Percentiles rank a stretch among this genome's conserved stretches.
phyloP scores from a whole-genome alignment of 1,140 invertebrate genomes.

The Brachionus paranguensis region DNA sequence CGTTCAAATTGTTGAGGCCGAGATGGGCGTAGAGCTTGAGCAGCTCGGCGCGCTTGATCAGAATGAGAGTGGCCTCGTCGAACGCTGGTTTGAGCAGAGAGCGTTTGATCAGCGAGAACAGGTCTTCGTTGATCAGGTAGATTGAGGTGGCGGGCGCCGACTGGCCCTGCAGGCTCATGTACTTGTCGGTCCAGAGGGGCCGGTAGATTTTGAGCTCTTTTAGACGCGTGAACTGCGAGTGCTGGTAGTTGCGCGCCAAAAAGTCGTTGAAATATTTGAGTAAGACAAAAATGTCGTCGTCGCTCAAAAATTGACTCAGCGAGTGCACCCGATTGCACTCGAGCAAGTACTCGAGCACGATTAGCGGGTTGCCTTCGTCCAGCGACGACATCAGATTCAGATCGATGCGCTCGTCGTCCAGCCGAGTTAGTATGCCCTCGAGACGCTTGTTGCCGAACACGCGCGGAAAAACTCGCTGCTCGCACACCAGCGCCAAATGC shows the following conservation, averaged over 20 bases:
- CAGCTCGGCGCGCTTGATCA: not conserved
- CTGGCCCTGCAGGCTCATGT: not conserved
- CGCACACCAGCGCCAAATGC: not conserved
- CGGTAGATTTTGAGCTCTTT: conserved; percentile 16
- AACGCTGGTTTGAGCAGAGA: not conserved
- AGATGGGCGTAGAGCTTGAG: conserved; percentile 30
- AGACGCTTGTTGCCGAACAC: conserved; percentile 26
- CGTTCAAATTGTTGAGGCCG: not conserved
- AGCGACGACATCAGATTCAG: not conserved
- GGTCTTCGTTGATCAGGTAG: conserved; percentile 21
- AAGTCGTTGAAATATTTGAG: conserved; percentile 39
- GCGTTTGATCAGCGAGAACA: not conserved
- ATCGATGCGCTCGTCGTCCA: conserved; percentile 34
- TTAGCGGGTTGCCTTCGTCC: conserved; percentile 10
- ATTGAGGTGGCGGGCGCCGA: not conserved
- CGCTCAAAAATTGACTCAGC: conserved; percentile 7
- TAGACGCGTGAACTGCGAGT: not conserved
- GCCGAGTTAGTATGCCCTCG: not conserved
- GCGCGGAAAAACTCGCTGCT: not conserved
- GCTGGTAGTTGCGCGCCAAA: not conserved
- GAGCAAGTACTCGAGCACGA: conserved; percentile 23
- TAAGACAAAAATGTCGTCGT: conserved; percentile 30
- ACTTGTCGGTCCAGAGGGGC: not conserved
- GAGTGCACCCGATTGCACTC: not conserved
- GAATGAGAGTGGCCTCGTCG: not conserved